A percentile compares a stretch with the other conserved stretches of the same genome.
These are phyloP conservation scores for Tetragonisca angustula DNA, from an alignment of 2,888 invertebrate species.

Conservation along the genomic window DNA sequence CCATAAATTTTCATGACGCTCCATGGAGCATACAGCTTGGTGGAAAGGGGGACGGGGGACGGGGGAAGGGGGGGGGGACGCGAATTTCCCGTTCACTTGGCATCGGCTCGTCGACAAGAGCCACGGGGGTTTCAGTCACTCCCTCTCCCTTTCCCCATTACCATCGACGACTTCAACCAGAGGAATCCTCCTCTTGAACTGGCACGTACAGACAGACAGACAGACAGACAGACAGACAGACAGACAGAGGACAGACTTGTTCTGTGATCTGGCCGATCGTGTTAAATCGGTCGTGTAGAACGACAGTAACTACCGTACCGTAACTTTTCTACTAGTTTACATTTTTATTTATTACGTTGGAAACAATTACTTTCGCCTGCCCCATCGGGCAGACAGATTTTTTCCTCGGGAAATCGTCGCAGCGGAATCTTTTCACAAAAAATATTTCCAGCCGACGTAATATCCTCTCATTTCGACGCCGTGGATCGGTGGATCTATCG, in stretches of 20 bases:
- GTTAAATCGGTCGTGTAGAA: too few species aligned
- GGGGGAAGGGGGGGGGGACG: constrained; percentile 4
- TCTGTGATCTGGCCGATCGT: too few species aligned
- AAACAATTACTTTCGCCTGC: too few species aligned
- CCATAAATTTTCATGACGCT: constrained; percentile 50
- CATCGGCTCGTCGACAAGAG: constrained; percentile 35
- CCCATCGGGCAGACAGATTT: too few species aligned
- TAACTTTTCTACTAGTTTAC: too few species aligned
- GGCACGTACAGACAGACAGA: too few species aligned
- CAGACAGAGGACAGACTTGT: too few species aligned
- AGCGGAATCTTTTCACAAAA: constrained; percentile 32
- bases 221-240: too few species aligned
- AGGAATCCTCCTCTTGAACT: constrained; percentile 16
- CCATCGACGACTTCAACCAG: constrained; percentile 34
- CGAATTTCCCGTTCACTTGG: constrained; percentile 44
- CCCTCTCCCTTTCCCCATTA: constrained; percentile 40
- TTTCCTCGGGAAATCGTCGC: neutral
- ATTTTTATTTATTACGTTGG: too few species aligned
- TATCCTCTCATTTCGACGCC: constrained; percentile 45
- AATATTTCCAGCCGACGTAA: constrained; percentile 43
- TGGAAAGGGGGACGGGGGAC: too few species aligned
- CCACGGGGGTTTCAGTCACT: constrained; percentile 8
- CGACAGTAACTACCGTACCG: too few species aligned
- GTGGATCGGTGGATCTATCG: constrained; percentile 50
- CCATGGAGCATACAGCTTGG: constrained; percentile 17